Base-by-base conservation (phyloP, 2,888 invertebrate species). In the Idaea straminata region DNA sequence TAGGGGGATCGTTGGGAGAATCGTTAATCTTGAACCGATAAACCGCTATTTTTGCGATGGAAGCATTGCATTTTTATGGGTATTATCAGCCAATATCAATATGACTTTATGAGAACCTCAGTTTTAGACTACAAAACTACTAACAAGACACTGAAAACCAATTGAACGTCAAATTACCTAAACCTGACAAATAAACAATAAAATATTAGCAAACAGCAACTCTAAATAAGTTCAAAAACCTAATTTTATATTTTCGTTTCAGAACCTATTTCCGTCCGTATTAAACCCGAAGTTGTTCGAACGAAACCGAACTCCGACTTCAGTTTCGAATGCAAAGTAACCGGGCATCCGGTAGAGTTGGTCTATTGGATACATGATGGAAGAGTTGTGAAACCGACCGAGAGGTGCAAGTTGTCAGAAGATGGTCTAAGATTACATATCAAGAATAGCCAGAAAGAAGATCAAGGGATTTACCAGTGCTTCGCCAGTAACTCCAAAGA, bases 401-500 rank as follows among this genome's bases (percentile, higher is more conserved):
- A 94, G 74, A 93, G 95, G 72, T 86, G 94, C 64, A 93, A 94
- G 85, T 85, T 95, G 78, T 88, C 93, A 61, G 85, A 86, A 66
- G 91, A 92, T 70, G 86, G 89, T 60, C 84, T 83, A 83, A 89
- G 92, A 76, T 82, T 95, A 86, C 93, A 94, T 82, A 94, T 96
- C 77, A 94, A 93, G 76, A 94, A 94, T 69, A 90, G 98, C 62
- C 95, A 95, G 73, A 95, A 96, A 75, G 96, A 96, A 66, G 98
- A 98, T 86, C 95, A 96, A 67, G 98, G 98, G 59, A 96, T 98
- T 95, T 98, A 97, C 88, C 98, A 98, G 81, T 98, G 98, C 84
- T 95, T 98, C 76, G 97, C 96, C 5, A 95, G 95, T 79, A 97
- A 97, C 80, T 95, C 96, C 73, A 96, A 96, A 89, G 97, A 97